phyloP scores from a whole-genome alignment of 2,888 invertebrate species.

The Alitta virens region DNA sequence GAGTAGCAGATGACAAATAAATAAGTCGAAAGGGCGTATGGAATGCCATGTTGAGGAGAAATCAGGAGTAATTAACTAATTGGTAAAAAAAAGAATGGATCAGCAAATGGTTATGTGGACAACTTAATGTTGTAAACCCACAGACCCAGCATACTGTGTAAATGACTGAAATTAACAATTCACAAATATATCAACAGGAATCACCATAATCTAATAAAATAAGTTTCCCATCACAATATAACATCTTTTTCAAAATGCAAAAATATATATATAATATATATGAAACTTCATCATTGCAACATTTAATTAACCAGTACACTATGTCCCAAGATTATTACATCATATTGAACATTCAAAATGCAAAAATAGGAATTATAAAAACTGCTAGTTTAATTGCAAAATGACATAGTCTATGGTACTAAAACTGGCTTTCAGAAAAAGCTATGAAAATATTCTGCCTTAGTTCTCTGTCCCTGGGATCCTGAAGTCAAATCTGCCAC shows the following conservation, averaged over 20 bases:
- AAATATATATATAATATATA: slow-evolving; percentile 15
- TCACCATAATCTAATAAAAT: slow-evolving; percentile 19
- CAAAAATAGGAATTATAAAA: slow-evolving; percentile 23
- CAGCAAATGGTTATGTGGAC: too few species aligned
- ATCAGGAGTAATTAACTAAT: neutral
- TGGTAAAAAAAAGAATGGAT: neutral
- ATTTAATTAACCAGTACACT: neutral
- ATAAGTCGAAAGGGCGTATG: slow-evolving; percentile 9
- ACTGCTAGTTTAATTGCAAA: slow-evolving; percentile 20
- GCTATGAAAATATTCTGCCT: slow-evolving; percentile 20
- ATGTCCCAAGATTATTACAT: slow-evolving; percentile 2
- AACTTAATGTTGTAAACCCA: too few species aligned
- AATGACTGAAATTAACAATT: slow-evolving; percentile 2
- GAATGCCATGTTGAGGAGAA: slow-evolving; percentile 14
- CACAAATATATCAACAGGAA: slow-evolving; percentile 14
- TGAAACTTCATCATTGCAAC: slow-evolving; percentile 3
- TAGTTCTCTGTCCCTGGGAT: slow-evolving; percentile 12
- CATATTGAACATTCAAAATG: slow-evolving; percentile 20
- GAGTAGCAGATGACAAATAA: too few species aligned
- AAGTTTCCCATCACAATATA: slow-evolving; percentile 16
- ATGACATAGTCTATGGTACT: slow-evolving; percentile 10
- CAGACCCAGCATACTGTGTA: neutral
- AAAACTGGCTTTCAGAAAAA: slow-evolving; percentile 10
- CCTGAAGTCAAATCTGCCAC: neutral
- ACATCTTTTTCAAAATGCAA: slow-evolving; percentile 10